Percentiles rank a stretch among this genome's conserved stretches.
phyloP scores from a whole-genome alignment of 2,797 vertebrate genomes.

The Telmatherina bonti region DNA sequence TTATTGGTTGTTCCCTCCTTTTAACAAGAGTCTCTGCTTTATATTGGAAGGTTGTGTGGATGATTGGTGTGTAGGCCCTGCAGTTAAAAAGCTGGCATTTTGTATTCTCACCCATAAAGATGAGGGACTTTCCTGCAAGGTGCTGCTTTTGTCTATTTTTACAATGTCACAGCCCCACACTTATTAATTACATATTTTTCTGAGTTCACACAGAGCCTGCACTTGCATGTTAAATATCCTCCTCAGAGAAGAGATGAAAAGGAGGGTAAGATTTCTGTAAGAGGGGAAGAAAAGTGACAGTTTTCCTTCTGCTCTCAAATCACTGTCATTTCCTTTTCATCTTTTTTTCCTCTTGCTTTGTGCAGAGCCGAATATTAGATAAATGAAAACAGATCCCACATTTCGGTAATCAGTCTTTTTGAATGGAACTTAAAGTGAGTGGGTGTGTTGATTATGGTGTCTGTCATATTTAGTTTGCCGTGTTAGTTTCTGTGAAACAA shows the following conservation, averaged over 20 bases:
- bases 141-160: slow-evolving; percentile 63
- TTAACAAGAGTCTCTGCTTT: slow-evolving; percentile 56
- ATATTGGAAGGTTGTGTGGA: slow-evolving; percentile 48
- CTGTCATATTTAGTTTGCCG: slow-evolving; percentile 64
- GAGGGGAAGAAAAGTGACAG: slow-evolving; percentile 24
- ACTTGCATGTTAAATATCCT: slow-evolving; percentile 24
- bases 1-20: slow-evolving; percentile 60
- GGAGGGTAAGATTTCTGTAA: slow-evolving; percentile 2
- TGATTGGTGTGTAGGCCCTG: slow-evolving; percentile 47
- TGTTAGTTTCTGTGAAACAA: slow-evolving; percentile 43
- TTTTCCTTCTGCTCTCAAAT: slow-evolving; percentile 55
- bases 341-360: slow-evolving; percentile 37
- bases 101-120: slow-evolving; percentile 63
- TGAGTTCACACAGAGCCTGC: slow-evolving; percentile 34
- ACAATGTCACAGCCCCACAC: slow-evolving; percentile 36
- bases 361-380: slow-evolving; percentile 52
- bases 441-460: slow-evolving; percentile 61
- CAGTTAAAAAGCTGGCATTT: slow-evolving; percentile 55
- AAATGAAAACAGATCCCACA: slow-evolving; percentile 68
- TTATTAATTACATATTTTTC: slow-evolving; percentile 73
- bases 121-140: slow-evolving; percentile 58
- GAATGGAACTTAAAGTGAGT: slow-evolving; percentile 42
- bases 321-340: slow-evolving; percentile 48
- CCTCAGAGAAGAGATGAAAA: slow-evolving; percentile 14
- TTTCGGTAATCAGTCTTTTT: slow-evolving; percentile 55